Percentiles rank a stretch among this genome's conserved stretches.
Conservation (phyloP, 2,888 invertebrate species). For the Tetheella fluctuosa region DNA sequence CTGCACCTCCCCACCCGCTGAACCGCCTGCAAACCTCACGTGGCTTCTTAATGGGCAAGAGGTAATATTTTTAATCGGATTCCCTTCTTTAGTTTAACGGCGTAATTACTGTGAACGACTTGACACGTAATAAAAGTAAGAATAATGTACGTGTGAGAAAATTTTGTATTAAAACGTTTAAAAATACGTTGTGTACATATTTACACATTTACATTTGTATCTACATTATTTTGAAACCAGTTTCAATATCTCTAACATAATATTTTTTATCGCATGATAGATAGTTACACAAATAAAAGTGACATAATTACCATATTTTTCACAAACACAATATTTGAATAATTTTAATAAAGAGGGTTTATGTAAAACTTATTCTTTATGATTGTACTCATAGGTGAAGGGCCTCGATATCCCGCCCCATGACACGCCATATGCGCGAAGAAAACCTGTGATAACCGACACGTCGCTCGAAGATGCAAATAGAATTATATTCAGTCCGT, state of each 20-base stretch:
- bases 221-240: background rate
- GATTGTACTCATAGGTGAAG: slow-evolving; percentile 64
- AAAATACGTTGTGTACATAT: background rate
- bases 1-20: slow-evolving; percentile 87
- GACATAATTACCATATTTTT: slow-evolving; percentile 5
- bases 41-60: slow-evolving; percentile 88
- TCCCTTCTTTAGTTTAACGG: background rate
- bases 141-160: background rate
- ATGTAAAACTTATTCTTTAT: slow-evolving; percentile 18
- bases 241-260: background rate
- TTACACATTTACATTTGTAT: no score
- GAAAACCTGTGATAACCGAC: slow-evolving; percentile 72
- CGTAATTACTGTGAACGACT: slow-evolving; percentile 4
- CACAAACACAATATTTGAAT: slow-evolving; percentile 16
- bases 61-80: slow-evolving; percentile 43
- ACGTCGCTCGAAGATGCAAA: slow-evolving; percentile 80
- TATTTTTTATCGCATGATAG: background rate
- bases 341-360: background rate
- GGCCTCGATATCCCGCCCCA: slow-evolving; percentile 74
- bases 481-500: slow-evolving; percentile 82
- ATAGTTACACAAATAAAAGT: slow-evolving; percentile 4
- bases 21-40: slow-evolving; percentile 86
- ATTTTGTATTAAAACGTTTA: background rate
- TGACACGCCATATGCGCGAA: slow-evolving; percentile 59
- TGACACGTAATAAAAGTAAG: background rate